phyloP scores from a whole-genome alignment of 2,797 vertebrate species.

The Alosa sapidissima region DNA sequence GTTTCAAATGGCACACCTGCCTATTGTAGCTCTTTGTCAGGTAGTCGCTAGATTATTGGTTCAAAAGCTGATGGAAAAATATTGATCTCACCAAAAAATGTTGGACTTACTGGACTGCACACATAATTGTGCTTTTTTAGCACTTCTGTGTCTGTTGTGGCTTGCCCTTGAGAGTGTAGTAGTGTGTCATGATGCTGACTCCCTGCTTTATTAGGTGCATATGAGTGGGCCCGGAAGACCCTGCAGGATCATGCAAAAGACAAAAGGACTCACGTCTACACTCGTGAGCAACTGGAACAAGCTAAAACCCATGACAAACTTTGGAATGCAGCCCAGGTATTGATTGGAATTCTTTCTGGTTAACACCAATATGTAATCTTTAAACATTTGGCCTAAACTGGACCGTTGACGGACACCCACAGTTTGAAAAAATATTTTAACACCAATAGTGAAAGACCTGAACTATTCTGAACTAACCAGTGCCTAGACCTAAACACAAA shows the following conservation, averaged over 20 bases:
- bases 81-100: neutral
- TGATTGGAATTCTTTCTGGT: neutral
- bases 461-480: too few species aligned
- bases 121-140: neutral
- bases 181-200: neutral
- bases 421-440: too few species aligned
- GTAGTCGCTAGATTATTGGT: neutral
- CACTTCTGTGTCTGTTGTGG: too few species aligned
- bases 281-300: constrained; percentile 77
- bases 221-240: constrained; percentile 82
- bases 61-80: neutral
- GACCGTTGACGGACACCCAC: too few species aligned
- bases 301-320: constrained; percentile 80
- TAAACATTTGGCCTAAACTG: too few species aligned
- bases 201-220: constrained; percentile 66
- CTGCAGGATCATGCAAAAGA: constrained; percentile 80
- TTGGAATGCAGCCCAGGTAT: constrained; percentile 87
- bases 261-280: constrained; percentile 74
- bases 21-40: neutral
- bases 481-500: too few species aligned
- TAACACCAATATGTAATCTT: neutral
- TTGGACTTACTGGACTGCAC: neutral
- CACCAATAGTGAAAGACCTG: too few species aligned
- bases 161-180: neutral
- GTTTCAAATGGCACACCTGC: neutral